phyloP scores from a whole-genome alignment of 2,888 invertebrate genomes.

The Acanthosepion lycidas region DNA sequence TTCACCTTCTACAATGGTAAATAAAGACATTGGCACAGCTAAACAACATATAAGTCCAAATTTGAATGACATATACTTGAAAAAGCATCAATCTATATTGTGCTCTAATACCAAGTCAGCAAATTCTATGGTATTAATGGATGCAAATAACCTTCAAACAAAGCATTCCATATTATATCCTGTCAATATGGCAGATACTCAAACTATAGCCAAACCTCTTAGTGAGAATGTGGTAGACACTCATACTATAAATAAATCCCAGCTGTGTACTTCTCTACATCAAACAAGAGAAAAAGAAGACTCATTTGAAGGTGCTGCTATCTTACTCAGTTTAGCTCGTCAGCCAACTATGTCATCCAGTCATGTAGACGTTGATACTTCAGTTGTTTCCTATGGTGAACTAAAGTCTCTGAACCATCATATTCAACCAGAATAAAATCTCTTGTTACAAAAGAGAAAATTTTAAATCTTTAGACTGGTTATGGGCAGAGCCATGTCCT shows the following conservation, averaged over 20 bases:
- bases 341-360: slow-evolving; percentile 1
- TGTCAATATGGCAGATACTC: not conserved
- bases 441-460: not conserved
- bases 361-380: not conserved
- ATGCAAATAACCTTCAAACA: not conserved
- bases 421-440: not conserved
- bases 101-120: not conserved
- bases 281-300: slow-evolving; percentile 37
- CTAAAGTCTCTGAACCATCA: not conserved
- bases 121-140: slow-evolving; percentile 36
- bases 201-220: not conserved
- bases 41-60: not conserved
- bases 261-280: not conserved
- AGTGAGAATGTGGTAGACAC: not conserved
- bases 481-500: not conserved
- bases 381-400: not conserved
- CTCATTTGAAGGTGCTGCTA: slow-evolving; percentile 40
- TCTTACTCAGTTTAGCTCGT: slow-evolving; percentile 44
- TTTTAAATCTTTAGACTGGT: not conserved
- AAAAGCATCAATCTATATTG: not conserved
- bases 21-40: not conserved
- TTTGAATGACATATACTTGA: slow-evolving; percentile 23
- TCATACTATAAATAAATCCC: not conserved
- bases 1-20: not conserved
- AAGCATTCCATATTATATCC: slow-evolving; percentile 37